Evolutionary conservation across 2,888 invertebrate species (phyloP).

Genomic region (Linnaemya tessellans): DNA sequence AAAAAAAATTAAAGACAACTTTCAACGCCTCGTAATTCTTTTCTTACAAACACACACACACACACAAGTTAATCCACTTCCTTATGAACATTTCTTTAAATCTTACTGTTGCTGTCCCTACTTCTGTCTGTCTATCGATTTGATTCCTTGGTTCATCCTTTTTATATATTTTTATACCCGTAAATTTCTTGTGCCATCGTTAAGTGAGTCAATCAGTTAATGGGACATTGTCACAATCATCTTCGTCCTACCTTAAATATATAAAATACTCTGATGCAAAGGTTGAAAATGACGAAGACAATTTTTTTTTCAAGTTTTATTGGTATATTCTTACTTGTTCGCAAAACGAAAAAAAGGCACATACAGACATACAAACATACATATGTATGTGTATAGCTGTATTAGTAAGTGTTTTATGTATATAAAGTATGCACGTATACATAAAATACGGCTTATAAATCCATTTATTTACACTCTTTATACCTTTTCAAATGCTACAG

Average conservation of each 20-base stretch:
- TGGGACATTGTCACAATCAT: constrained; percentile 21
- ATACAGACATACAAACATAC: neutral
- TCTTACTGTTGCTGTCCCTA: neutral
- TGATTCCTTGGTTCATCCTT: neutral
- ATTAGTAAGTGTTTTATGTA: neutral
- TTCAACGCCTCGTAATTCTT: neutral
- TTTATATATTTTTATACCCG: neutral
- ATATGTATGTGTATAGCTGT: neutral
- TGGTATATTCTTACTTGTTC: neutral
- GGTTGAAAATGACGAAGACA: constrained; percentile 70
- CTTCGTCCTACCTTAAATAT: constrained; percentile 44
- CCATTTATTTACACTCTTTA: constrained; percentile 5
- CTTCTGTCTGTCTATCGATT: neutral
- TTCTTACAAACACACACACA: neutral
- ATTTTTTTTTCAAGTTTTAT: neutral
- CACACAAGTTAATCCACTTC: neutral
- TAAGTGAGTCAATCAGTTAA: constrained; percentile 53
- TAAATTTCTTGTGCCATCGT: constrained; percentile 7
- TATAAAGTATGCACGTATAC: no score
- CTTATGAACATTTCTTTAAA: neutral
- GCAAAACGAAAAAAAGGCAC: neutral
- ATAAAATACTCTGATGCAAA: constrained; percentile 79
- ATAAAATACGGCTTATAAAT: neutral
- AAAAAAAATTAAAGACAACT: no score
- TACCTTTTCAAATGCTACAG: neutral